Evolutionary conservation across 2,797 vertebrate genomes (phyloP).

Genomic region (Danionella dracula): DNA sequence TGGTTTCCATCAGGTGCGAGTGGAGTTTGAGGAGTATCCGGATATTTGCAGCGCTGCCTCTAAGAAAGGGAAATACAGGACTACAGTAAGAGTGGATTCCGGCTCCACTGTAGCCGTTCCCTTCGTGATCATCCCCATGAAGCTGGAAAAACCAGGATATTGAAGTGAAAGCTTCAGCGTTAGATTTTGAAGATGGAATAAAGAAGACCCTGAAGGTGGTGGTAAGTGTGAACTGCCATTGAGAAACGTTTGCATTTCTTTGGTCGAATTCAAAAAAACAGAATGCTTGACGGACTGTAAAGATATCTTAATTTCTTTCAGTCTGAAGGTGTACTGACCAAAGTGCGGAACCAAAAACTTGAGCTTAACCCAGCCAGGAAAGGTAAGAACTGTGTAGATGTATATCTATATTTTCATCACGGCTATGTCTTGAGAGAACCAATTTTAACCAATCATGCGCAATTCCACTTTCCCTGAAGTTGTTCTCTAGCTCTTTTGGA

Average conservation of each 20-base stretch:
- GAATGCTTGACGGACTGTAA: too few relatives aligned
- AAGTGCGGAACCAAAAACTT: background rate
- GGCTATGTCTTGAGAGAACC: too few relatives aligned
- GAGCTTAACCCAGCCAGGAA: constrained; percentile 27
- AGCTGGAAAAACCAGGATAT: constrained; percentile 55
- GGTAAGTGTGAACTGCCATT: constrained; percentile 61
- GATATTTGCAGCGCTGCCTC: constrained; percentile 69
- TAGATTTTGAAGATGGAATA: constrained; percentile 54
- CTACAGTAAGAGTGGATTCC: constrained; percentile 39
- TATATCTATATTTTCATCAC: too few relatives aligned
- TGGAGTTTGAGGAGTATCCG: constrained; percentile 64
- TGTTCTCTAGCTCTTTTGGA: too few relatives aligned
- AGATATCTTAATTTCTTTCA: background rate
- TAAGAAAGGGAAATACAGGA: constrained; percentile 55
- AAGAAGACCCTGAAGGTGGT: constrained; percentile 70
- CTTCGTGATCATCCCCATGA: constrained; percentile 68
- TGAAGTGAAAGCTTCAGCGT: constrained; percentile 61
- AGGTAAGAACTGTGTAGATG: constrained; percentile 4
- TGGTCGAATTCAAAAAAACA: too few relatives aligned
- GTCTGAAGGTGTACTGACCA: constrained; percentile 39
- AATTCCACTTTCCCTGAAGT: too few relatives aligned
- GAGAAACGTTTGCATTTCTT: background rate
- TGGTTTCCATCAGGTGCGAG: constrained; percentile 57
- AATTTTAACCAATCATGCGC: too few relatives aligned
- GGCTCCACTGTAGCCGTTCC: constrained; percentile 50